phyloP scores from a whole-genome alignment of 2,888 invertebrate genomes.

The Itoplectis maculator region DNA sequence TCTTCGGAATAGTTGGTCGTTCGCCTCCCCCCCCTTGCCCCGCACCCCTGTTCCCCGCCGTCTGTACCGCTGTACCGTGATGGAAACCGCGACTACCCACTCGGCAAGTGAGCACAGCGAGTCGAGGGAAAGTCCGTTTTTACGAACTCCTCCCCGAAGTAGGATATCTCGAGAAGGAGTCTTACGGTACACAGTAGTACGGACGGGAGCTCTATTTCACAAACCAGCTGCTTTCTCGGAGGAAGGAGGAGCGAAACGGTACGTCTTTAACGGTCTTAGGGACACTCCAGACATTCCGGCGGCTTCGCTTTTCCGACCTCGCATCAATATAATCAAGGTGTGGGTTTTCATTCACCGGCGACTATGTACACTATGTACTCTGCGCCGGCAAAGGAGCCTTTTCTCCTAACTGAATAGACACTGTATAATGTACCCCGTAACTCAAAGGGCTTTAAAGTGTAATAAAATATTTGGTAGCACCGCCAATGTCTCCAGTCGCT shows the following conservation, averaged over 20 bases:
- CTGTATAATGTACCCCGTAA: constrained; percentile 21
- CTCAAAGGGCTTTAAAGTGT: constrained; percentile 27
- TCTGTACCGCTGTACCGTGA: constrained; percentile 35
- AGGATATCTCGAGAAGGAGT: constrained; percentile 8
- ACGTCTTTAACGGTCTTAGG: constrained; percentile 19
- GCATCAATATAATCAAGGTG: constrained; percentile 26
- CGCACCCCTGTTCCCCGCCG: constrained; percentile 5
- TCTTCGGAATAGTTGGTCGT: constrained; percentile 13
- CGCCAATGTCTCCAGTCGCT: neutral
- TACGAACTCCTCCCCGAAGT: constrained; percentile 35
- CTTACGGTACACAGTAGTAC: neutral
- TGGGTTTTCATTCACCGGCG: neutral
- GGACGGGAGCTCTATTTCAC: neutral
- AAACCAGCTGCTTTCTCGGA: neutral
- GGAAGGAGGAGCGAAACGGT: neutral
- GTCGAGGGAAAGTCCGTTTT: constrained; percentile 34
- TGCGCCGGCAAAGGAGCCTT: neutral
- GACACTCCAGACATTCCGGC: constrained; percentile 25
- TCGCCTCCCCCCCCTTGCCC: neutral
- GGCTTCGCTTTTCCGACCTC: constrained; percentile 22
- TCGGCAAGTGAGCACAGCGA: constrained; percentile 17
- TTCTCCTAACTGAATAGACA: constrained; percentile 18
- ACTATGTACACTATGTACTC: neutral
- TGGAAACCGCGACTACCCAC: constrained; percentile 19
- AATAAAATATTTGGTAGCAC: constrained; percentile 24